A percentile compares a stretch with the other conserved stretches of the same genome.
phyloP scores from a whole-genome alignment of 2,113 vertebrate species.

The Pelmatolapia mariae region DNA sequence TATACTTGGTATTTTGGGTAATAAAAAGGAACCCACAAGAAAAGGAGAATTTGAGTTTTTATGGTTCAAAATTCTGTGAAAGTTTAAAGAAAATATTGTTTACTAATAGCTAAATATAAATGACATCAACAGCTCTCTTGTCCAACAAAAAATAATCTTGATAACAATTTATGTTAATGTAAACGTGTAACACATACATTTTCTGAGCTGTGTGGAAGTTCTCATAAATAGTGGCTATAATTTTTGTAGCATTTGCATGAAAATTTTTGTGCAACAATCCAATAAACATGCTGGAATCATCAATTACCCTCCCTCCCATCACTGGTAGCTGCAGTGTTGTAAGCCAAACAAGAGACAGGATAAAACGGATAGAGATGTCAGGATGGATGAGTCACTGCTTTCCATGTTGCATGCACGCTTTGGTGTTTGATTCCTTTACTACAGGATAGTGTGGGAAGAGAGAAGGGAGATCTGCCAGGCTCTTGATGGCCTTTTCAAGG shows the following conservation, averaged over 20 bases:
- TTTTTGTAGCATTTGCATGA: not conserved
- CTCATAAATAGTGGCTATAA: not conserved
- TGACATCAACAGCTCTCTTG: not conserved
- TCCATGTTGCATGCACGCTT: conserved; percentile 28
- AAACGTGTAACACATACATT: not conserved
- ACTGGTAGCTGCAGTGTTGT: not conserved
- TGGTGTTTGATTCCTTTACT: conserved; percentile 42
- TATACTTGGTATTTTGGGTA: not conserved
- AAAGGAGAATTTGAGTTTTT: not conserved
- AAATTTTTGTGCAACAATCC: not conserved
- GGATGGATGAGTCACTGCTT: conserved; percentile 38
- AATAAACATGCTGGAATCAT: not conserved
- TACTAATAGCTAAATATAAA: not conserved
- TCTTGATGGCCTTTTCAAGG: conserved; percentile 59
- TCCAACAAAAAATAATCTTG: not conserved
- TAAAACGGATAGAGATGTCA: conserved; percentile 3
- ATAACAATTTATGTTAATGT: not conserved
- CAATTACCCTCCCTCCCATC: not conserved
- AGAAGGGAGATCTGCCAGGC: conserved; percentile 8
- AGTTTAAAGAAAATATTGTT: not conserved
- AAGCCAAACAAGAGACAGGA: not conserved
- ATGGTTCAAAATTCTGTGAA: not conserved
- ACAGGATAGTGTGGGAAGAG: conserved; percentile 45
- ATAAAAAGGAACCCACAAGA: not conserved
- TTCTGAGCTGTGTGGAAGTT: not conserved